These are phyloP conservation scores for Astreopora myriophthalma DNA, from an alignment of 64 coral and sea anemone genomes.

Conservation along the genomic window DNA sequence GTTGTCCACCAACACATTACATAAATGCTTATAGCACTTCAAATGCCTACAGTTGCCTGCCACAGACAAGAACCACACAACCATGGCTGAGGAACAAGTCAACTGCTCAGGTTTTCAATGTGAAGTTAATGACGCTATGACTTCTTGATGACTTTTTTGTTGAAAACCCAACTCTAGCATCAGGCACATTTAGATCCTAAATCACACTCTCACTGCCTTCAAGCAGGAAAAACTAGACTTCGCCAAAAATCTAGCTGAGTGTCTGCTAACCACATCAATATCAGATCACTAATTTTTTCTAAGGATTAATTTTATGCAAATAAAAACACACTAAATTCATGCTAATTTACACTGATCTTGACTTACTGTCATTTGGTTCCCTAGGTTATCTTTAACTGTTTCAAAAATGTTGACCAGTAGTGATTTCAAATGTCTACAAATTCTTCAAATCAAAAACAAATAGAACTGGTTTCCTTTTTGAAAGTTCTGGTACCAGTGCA, in stretches of 20 bases:
- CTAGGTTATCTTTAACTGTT: background rate
- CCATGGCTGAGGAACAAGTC: background rate
- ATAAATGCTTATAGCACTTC: background rate
- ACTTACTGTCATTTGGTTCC: background rate
- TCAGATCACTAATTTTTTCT: background rate
- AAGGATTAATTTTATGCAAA: background rate
- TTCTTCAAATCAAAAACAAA: background rate
- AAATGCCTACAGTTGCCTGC: background rate
- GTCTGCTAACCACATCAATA: background rate
- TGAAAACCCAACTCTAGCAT: background rate
- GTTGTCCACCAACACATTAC: background rate
- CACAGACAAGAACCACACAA: background rate
- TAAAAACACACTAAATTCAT: background rate
- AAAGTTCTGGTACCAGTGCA: slow-evolving; percentile 36
- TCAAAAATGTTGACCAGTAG: slow-evolving; percentile 1
- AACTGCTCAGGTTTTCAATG: background rate
- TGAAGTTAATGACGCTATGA: background rate
- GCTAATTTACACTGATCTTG: background rate
- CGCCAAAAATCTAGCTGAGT: background rate
- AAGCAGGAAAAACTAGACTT: background rate
- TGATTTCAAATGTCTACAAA: background rate
- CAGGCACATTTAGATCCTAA: background rate
- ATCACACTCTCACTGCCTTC: background rate
- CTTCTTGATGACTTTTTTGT: background rate
- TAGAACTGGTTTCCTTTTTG: background rate